Percentiles rank a stretch among this genome's conserved stretches.
phyloP scores from a whole-genome alignment of 2,888 invertebrate genomes.

The Amiota communis region DNA sequence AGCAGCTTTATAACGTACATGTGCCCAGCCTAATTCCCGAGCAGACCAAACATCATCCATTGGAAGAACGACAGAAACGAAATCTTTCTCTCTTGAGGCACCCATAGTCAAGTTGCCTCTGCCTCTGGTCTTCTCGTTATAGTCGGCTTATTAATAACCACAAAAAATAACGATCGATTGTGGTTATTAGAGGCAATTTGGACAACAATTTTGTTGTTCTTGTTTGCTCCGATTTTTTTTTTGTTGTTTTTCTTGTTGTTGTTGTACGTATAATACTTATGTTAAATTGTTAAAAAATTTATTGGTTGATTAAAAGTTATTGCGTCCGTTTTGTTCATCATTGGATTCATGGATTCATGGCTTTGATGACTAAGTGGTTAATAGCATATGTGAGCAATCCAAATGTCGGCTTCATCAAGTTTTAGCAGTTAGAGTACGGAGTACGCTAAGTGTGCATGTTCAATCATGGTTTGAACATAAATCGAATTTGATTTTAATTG shows the following conservation, averaged over 20 bases:
- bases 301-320: constrained; percentile 66
- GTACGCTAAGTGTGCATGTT: constrained; percentile 30
- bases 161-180: constrained; percentile 69
- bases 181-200: constrained; percentile 68
- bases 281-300: constrained; percentile 65
- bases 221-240: constrained; percentile 23
- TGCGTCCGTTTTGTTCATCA: constrained; percentile 47
- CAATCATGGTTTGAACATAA: constrained; percentile 47
- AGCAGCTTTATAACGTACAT: constrained; percentile 57
- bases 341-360: no score
- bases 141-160: constrained; percentile 63
- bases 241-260: constrained; percentile 29
- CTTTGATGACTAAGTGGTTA: constrained; percentile 58
- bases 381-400: constrained; percentile 46
- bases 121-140: constrained; percentile 24
- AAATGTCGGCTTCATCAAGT: background rate
- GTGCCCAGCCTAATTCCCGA: constrained; percentile 35
- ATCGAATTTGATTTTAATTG: constrained; percentile 67
- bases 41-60: constrained; percentile 36
- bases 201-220: constrained; percentile 52
- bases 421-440: constrained; percentile 23
- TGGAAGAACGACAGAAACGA: background rate
- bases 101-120: background rate
- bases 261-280: constrained; percentile 32
- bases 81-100: background rate